Conservation (phyloP, 1,140 invertebrate species). For the Ditylenchus dipsaci region DNA sequence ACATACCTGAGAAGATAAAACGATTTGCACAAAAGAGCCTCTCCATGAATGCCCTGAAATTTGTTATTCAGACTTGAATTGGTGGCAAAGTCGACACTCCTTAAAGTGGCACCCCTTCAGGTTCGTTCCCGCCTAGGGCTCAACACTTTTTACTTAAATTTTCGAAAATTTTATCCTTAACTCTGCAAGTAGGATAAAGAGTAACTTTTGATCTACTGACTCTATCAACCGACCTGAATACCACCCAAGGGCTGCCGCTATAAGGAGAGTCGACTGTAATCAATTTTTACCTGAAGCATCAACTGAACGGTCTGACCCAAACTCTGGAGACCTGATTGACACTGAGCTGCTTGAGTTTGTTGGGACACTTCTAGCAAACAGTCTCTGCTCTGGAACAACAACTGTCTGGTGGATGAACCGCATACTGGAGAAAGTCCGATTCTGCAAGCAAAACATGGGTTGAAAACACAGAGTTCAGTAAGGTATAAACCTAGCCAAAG, state of each 20-base stretch:
- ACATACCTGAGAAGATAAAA: slow-evolving; percentile 42
- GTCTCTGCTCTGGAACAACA: slow-evolving; percentile 33
- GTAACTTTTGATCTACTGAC: too few species aligned
- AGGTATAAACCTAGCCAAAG: slow-evolving; percentile 40
- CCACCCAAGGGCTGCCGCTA: too few species aligned
- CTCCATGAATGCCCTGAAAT: slow-evolving; percentile 52
- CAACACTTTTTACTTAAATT: too few species aligned
- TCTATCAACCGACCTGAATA: too few species aligned
- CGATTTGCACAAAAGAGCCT: slow-evolving; percentile 54
- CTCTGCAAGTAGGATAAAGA: too few species aligned
- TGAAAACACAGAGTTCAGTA: background rate
- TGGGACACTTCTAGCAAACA: slow-evolving; percentile 39
- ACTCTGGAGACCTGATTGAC: slow-evolving; percentile 42
- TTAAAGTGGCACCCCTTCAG: too few species aligned
- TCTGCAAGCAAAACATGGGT: slow-evolving; percentile 27
- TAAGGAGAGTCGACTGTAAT: too few species aligned
- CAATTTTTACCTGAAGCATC: slow-evolving; percentile 25
- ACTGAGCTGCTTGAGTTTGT: slow-evolving; percentile 31
- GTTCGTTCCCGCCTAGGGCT: too few species aligned
- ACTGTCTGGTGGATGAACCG: slow-evolving; percentile 34
- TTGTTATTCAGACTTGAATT: slow-evolving; percentile 1
- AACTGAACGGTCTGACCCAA: slow-evolving; percentile 41
- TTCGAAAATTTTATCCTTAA: too few species aligned
- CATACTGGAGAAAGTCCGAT: slow-evolving; percentile 55
- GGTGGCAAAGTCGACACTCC: slow-evolving; percentile 12